Conservation (phyloP, 2,113 vertebrate species). For the Halichoerus grypus region DNA sequence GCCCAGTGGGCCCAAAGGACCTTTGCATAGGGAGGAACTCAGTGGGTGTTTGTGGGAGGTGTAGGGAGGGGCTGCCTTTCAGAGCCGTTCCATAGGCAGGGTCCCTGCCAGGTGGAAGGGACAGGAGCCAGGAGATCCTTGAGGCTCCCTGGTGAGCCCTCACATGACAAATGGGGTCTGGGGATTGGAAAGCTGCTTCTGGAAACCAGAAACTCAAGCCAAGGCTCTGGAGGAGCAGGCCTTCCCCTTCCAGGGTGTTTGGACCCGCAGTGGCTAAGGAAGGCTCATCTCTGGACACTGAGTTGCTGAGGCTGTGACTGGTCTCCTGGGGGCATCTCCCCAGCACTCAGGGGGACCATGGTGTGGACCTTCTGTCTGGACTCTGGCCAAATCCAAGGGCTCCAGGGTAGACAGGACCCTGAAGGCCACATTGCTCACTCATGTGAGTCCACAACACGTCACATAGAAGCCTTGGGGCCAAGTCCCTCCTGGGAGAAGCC, state of each 20-base stretch:
- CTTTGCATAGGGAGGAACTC: no score
- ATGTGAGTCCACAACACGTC: background rate
- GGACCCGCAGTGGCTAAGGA: background rate
- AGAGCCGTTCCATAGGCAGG: background rate
- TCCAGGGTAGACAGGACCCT: background rate
- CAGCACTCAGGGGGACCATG: background rate
- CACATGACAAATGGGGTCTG: background rate
- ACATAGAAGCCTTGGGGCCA: background rate
- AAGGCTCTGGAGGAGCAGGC: no score
- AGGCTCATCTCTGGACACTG: background rate
- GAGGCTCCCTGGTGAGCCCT: no score
- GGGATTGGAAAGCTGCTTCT: background rate
- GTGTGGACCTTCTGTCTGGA: background rate
- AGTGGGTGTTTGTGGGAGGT: rapidly evolving
- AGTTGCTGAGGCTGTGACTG: background rate
- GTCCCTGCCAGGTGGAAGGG: background rate
- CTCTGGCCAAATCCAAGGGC: background rate
- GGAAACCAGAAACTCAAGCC: background rate
- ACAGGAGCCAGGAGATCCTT: background rate
- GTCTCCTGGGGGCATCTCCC: background rate
- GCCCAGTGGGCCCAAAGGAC: background rate
- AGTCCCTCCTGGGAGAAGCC: background rate
- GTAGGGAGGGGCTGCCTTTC: background rate
- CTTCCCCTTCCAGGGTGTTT: background rate
- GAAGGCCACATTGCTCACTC: background rate